phyloP scores from a whole-genome alignment of 2,113 vertebrate genomes.

The Urocynchramus pylzowi region DNA sequence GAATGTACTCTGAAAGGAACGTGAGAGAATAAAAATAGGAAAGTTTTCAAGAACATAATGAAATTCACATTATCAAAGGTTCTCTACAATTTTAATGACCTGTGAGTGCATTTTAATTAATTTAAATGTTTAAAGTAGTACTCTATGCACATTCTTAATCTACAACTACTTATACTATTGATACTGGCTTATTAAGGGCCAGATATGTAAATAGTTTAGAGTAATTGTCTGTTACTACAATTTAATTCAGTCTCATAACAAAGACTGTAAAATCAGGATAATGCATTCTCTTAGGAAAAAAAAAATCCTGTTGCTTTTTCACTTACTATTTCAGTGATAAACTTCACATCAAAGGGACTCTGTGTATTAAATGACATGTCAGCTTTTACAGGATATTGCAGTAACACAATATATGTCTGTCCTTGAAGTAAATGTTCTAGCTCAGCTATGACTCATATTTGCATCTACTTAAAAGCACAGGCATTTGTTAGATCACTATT shows the following conservation, averaged over 20 bases:
- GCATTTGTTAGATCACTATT: not conserved
- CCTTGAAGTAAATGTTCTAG: conserved; percentile 33
- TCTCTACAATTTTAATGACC: not conserved
- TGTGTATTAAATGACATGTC: not conserved
- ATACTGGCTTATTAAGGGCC: not conserved
- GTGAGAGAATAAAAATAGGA: not conserved
- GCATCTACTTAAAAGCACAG: not conserved
- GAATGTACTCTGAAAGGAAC: not conserved
- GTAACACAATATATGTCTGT: conserved; percentile 1
- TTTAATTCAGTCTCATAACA: not conserved
- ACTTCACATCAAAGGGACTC: not conserved
- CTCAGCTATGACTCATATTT: conserved; percentile 18
- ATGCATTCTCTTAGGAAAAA: not conserved
- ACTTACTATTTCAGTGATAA: not conserved
- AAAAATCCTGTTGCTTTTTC: not conserved
- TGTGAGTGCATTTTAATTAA: conserved; percentile 19
- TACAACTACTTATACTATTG: not conserved
- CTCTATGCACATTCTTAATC: not conserved
- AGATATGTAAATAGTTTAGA: conserved; percentile 8
- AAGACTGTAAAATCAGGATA: not conserved
- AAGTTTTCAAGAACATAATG: not conserved
- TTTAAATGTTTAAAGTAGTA: not conserved
- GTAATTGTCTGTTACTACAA: conserved; percentile 1
- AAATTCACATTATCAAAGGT: conserved; percentile 7
- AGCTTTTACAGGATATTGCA: conserved; percentile 4